Evolutionary conservation across 2,797 vertebrate genomes (phyloP).

Genomic region (Pseudocheirus occidentalis): DNA sequence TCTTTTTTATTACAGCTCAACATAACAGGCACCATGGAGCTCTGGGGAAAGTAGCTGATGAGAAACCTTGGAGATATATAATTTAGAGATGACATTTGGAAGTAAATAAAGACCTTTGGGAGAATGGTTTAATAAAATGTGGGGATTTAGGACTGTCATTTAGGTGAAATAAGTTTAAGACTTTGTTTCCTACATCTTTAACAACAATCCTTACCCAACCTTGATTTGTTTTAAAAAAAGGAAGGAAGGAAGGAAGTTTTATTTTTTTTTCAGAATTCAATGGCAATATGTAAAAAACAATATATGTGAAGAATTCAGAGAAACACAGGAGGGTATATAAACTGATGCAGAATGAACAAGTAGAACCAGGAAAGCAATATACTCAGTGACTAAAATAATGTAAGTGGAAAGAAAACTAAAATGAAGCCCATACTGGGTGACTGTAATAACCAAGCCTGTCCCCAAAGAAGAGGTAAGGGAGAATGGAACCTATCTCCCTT

Average conservation of each 20-base stretch:
- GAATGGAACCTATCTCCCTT: not conserved
- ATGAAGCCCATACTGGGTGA: not conserved
- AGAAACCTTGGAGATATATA: constrained; percentile 67
- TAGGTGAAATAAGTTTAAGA: constrained; percentile 61
- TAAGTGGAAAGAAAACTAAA: not conserved
- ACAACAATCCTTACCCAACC: constrained; percentile 67
- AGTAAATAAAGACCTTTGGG: constrained; percentile 68
- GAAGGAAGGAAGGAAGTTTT: constrained; percentile 40
- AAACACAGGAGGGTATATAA: not conserved
- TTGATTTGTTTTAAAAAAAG: constrained; percentile 59
- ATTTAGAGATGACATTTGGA: constrained; percentile 70
- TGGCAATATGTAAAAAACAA: not conserved
- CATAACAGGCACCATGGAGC: constrained; percentile 51
- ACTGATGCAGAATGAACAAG: not conserved
- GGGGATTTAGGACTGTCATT: constrained; percentile 56
- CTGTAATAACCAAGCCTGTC: not conserved
- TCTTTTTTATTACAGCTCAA: constrained; percentile 58
- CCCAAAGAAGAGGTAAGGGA: not conserved
- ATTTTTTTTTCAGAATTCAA: constrained; percentile 60
- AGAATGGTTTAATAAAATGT: constrained; percentile 74
- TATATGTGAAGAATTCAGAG: not conserved
- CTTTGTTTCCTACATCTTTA: constrained; percentile 59
- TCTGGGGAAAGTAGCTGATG: constrained; percentile 69
- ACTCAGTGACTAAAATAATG: not conserved
- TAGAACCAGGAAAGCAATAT: not conserved